Evolutionary conservation across 2,888 invertebrate species (phyloP), one percentile per base, ranked within the genome.

Genomic region (Macropis europaea): DNA sequence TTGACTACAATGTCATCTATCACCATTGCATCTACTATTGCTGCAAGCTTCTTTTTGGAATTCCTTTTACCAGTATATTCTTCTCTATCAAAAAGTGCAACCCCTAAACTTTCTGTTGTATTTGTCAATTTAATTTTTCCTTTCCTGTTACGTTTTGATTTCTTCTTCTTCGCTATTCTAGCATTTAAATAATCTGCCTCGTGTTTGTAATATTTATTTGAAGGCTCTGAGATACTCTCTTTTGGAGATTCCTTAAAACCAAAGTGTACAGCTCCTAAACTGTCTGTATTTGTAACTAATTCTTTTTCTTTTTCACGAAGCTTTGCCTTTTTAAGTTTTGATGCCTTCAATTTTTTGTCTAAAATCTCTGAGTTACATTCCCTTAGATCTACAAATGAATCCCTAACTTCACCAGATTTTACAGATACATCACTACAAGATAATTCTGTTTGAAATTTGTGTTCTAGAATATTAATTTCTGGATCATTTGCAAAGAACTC

Each of bases 91-190:
- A 60, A 24, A 53, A 50, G 26, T 45, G 54, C 13, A 42, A 43
- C 42, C 4, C 42, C 3, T 24, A 60, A 34, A 42, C 22, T n/a
- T 47, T 56, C 13, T n/a, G 30, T 40, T 34, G 61, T 66, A 26
- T 43, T 70, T 28, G 15, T 24, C 17, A 69, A 40, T 67, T 69
- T 57, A 1, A 2, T 26, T 13, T 42, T 45, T 13, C 17, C 7
- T 22, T 63, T 72, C n/a, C 2, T 59, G 13, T 4, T 13, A 15
- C 40, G 9, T 30, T 66, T 64, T 3, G 30, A 28, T 3, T 15
- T 26, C 17, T 74, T 74, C 6, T 64, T 75, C 9, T 68, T 64
- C 6, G 13, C 38, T 63, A 66, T 66, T 22, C 22, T 60, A 9
- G 11, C 2, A 36, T 73, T 73, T 26, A 73, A 40, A 26, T 6